phyloP scores from a whole-genome alignment of 2,113 vertebrate species.

The Notothenia coriiceps region DNA sequence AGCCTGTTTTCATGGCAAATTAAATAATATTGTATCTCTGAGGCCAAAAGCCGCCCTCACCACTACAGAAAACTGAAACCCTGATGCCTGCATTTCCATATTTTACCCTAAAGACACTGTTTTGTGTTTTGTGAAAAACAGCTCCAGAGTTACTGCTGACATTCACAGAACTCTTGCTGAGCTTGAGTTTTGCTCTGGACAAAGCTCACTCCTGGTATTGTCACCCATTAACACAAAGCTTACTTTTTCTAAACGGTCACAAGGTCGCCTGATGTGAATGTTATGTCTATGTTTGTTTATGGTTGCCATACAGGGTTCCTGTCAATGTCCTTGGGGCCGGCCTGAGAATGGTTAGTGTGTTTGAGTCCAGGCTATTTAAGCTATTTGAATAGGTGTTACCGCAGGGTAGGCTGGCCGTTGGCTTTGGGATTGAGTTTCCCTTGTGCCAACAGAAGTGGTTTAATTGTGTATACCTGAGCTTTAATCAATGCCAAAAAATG shows the following conservation, averaged over 20 bases:
- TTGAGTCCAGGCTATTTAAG: slow-evolving; percentile 33
- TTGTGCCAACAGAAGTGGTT: slow-evolving; percentile 75
- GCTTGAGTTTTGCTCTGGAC: not conserved
- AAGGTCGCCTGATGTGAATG: slow-evolving; percentile 45
- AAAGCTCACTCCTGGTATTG: slow-evolving; percentile 23
- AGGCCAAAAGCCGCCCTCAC: slow-evolving; percentile 24
- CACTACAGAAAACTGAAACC: slow-evolving; percentile 45
- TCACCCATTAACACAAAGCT: slow-evolving; percentile 34
- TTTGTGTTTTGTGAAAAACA: slow-evolving; percentile 1
- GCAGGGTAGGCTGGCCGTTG: slow-evolving; percentile 55
- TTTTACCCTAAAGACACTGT: slow-evolving; percentile 26
- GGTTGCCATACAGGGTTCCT: slow-evolving; percentile 57
- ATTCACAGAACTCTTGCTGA: slow-evolving; percentile 4
- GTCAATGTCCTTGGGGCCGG: slow-evolving; percentile 57
- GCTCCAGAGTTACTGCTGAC: slow-evolving; percentile 19
- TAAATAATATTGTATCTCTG: slow-evolving; percentile 53
- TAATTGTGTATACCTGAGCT: slow-evolving; percentile 79
- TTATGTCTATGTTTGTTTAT: slow-evolving; percentile 65
- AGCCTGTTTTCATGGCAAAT: slow-evolving; percentile 57
- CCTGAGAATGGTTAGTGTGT: slow-evolving; percentile 59
- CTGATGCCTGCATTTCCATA: slow-evolving; percentile 32
- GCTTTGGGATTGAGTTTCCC: slow-evolving; percentile 73
- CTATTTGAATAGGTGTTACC: slow-evolving; percentile 74
- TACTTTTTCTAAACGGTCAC: slow-evolving; percentile 33
- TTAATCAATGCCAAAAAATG: slow-evolving; percentile 78